phyloP scores from a whole-genome alignment of 2,888 invertebrate species.

The Diabrotica balteata region DNA sequence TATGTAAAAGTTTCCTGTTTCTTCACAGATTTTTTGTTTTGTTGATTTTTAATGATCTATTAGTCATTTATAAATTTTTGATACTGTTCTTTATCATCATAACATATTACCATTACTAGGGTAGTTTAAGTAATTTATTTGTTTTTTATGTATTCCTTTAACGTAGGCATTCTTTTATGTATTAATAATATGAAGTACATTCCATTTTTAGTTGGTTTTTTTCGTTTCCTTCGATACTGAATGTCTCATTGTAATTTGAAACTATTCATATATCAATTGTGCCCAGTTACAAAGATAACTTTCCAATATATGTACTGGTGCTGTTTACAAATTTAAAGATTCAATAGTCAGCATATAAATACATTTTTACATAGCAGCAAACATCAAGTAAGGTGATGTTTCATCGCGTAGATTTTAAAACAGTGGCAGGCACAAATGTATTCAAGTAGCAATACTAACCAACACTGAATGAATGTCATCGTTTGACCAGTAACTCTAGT shows the following conservation, averaged over 20 bases:
- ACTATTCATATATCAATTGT: background rate
- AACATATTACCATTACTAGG: conserved; percentile 43
- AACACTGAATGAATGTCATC: too few relatives aligned
- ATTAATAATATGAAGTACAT: conserved; percentile 50
- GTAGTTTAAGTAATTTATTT: conserved; percentile 51
- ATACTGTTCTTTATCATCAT: conserved; percentile 47
- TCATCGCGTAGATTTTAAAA: too few relatives aligned
- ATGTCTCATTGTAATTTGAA: conserved; percentile 17
- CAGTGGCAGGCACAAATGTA: too few relatives aligned
- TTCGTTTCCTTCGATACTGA: conserved; percentile 33
- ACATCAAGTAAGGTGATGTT: too few relatives aligned
- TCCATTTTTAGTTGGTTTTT: conserved; percentile 48
- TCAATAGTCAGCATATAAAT: too few relatives aligned
- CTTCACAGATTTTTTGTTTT: conserved; percentile 40
- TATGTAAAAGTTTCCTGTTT: conserved; percentile 40
- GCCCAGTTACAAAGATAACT: too few relatives aligned
- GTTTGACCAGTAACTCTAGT: too few relatives aligned
- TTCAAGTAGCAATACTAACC: too few relatives aligned
- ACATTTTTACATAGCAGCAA: too few relatives aligned
- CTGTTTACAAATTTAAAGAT: too few relatives aligned
- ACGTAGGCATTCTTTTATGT: conserved; percentile 48
- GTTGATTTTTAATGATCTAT: conserved; percentile 43
- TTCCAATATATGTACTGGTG: too few relatives aligned
- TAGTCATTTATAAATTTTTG: conserved; percentile 48
- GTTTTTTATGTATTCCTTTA: conserved; percentile 45